phyloP scores from a whole-genome alignment of 2,797 vertebrate genomes.

The Sebastes cheni region DNA sequence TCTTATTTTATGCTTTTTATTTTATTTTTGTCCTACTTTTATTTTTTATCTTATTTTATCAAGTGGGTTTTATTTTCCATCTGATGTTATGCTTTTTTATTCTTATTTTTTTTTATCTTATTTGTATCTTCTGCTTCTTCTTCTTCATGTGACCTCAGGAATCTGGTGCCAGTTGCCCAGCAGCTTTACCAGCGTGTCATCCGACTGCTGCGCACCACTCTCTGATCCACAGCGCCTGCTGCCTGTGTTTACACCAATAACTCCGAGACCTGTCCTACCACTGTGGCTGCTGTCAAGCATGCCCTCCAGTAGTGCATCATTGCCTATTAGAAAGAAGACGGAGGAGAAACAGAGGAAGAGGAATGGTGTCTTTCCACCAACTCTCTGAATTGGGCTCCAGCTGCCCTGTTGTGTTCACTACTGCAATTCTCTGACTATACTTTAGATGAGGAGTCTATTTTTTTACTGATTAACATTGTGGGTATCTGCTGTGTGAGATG shows the following conservation, averaged over 20 bases:
- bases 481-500: conserved; percentile 36
- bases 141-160: conserved; percentile 54
- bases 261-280: not conserved
- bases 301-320: not conserved
- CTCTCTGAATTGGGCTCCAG: not conserved
- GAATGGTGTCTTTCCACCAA: not conserved
- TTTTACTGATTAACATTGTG: conserved; percentile 33
- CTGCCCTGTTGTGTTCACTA: not conserved
- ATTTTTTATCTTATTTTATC: too few species aligned
- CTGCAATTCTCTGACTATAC: not conserved
- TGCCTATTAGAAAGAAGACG: not conserved
- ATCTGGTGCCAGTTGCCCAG: conserved; percentile 72
- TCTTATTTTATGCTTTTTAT: too few species aligned
- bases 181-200: conserved; percentile 78
- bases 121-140: not conserved
- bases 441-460: conserved; percentile 24
- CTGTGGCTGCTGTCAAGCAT: not conserved
- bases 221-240: conserved; percentile 50
- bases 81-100: too few species aligned
- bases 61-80: too few species aligned
- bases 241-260: not conserved
- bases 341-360: not conserved
- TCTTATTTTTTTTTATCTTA: too few species aligned
- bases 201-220: conserved; percentile 71
- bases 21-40: too few species aligned